phyloP scores from a whole-genome alignment of 2,113 vertebrate genomes.

The Aegotheles bennettii region DNA sequence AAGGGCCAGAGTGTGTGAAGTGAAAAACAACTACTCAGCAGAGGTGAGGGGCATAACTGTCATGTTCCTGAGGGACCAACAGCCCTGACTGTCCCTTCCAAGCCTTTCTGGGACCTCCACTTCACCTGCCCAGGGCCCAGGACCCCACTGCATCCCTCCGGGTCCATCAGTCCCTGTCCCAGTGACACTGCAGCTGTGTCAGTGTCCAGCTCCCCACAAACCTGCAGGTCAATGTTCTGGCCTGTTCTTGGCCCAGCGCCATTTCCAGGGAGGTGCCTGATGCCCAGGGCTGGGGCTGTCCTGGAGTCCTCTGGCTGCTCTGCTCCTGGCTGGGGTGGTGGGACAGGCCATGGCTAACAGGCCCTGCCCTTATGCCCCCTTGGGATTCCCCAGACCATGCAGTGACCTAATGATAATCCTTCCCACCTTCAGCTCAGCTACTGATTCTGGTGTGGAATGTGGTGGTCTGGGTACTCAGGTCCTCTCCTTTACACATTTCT shows the following conservation, averaged over 20 bases:
- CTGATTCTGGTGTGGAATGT: background rate
- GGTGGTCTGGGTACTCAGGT: background rate
- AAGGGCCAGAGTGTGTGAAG: background rate
- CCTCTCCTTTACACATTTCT: background rate
- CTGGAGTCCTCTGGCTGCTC: too few species aligned
- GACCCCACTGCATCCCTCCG: background rate
- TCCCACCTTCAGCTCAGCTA: background rate
- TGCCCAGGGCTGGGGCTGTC: background rate
- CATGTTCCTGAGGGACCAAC: background rate
- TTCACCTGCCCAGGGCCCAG: background rate
- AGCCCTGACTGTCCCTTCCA: background rate
- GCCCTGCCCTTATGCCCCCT: background rate
- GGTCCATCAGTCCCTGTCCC: background rate
- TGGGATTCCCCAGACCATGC: background rate
- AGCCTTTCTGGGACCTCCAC: rapidly evolving
- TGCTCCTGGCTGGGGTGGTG: background rate
- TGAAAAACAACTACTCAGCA: background rate
- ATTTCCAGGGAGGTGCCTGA: background rate
- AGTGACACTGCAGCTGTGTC: rapidly evolving
- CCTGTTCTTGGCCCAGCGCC: rapidly evolving
- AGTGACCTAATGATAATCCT: background rate
- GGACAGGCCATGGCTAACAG: background rate
- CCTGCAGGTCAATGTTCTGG: rapidly evolving
- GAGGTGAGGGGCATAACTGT: background rate
- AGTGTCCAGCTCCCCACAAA: background rate